Evolutionary conservation across 2,888 invertebrate genomes (phyloP).

Genomic region (Drosophila mulleri): DNA sequence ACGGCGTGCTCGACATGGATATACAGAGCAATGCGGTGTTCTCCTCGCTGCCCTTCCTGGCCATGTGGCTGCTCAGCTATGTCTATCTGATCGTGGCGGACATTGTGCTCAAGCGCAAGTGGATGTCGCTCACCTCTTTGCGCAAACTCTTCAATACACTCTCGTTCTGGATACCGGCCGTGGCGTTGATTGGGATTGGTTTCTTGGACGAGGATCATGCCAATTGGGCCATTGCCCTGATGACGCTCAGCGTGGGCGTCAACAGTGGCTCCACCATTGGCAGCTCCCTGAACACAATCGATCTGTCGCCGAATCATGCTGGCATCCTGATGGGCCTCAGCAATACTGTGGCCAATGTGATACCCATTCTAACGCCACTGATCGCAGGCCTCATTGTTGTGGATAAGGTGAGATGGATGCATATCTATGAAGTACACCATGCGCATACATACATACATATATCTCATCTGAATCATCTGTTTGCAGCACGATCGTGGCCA

Average conservation of each 20-base stretch:
- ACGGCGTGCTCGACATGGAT: constrained; percentile 87
- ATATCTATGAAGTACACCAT: neutral
- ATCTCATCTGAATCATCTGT: neutral
- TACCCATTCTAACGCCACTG: constrained; percentile 88
- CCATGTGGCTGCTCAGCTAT: constrained; percentile 86
- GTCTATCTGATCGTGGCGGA: constrained; percentile 85
- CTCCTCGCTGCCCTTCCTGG: constrained; percentile 86
- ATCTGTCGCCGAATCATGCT: constrained; percentile 88
- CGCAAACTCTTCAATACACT: constrained; percentile 78
- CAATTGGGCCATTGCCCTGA: constrained; percentile 85
- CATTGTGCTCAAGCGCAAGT: constrained; percentile 83
- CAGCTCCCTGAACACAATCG: constrained; percentile 87
- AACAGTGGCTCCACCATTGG: constrained; percentile 83
- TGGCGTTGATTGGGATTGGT: constrained; percentile 86
- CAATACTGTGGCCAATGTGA: constrained; percentile 87
- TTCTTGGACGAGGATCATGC: constrained; percentile 84
- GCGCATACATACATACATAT: neutral
- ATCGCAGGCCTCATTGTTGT: constrained; percentile 86
- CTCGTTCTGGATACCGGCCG: constrained; percentile 86
- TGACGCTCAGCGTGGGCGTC: constrained; percentile 87
- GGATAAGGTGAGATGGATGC: constrained; percentile 64
- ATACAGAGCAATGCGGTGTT: constrained; percentile 86
- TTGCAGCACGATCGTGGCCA: constrained; percentile 86
- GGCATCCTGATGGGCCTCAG: constrained; percentile 89
- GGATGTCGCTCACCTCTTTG: constrained; percentile 81